Base-by-base conservation (phyloP, 2,113 vertebrate genomes). In the Pycnonotus jocosus region DNA sequence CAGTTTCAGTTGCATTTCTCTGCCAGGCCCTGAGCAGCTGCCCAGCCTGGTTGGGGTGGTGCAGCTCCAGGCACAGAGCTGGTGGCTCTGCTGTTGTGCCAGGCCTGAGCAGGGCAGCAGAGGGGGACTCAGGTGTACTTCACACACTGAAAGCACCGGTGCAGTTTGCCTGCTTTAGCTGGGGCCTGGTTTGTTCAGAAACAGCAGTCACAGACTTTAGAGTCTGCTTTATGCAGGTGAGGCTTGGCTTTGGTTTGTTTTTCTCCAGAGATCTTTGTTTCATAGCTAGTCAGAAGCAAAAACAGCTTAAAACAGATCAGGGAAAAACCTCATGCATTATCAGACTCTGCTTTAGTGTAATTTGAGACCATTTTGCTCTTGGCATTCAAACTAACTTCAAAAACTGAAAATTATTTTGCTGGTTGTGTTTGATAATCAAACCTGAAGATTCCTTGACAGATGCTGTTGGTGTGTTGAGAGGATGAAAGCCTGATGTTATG, bases 401-500 rank as follows among this genome's bases (percentile, higher is more conserved):
- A 60, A 64, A 48, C 17, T 54, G 31, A 21, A 51, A 22, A 48
- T 10, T 0, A 30, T 50, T 40, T 54, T 84, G 16, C 45, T 87
- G 40, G 37, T 60, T 72, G 9, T 54, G 10, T 73, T 89, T 80
- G 45, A 25, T 86, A 44, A 44, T 72, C 35, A 76, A 81, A 45
- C 33, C 11, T 87, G 50, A 57, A 38, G 12, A 15, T 79, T 71
- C 56, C 42, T 81, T 69, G 54, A 37, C 40, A 60, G 12, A 18
- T 40, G 12, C 20, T 56, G 15, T 54, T 78, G 21, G 9, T 66
- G 50, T 74, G 13, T 61, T 48, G 40, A 51, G 53, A 24, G 5
- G 1, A n/a, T 74, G 60, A 37, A 73, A 74, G 17, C 2, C 0
- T 4, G 2, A 7, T 35, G 19, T 79, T 54, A 12, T 1, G 0